phyloP scores from a whole-genome alignment of 1,140 invertebrate genomes.

The Conus ventricosus region DNA sequence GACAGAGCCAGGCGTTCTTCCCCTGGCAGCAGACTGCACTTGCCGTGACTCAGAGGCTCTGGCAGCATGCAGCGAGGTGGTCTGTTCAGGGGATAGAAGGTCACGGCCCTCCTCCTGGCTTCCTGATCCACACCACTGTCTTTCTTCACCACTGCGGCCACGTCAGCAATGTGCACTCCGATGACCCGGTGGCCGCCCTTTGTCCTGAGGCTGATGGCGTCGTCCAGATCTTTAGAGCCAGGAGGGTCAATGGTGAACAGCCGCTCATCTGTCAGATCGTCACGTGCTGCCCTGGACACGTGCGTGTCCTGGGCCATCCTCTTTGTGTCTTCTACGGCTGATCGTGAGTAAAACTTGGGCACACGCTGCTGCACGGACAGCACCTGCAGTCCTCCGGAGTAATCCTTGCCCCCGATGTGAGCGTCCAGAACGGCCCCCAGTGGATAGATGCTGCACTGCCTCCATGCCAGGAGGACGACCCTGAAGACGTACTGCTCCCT shows the following conservation, averaged over 20 bases:
- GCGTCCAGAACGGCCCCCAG: conserved; percentile 50
- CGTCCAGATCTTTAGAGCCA: conserved; percentile 98
- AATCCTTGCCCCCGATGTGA: conserved; percentile 37
- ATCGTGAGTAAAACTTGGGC: conserved; percentile 29
- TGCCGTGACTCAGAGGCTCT: conserved; percentile 66
- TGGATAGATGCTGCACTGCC: conserved; percentile 45
- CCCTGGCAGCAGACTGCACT: conserved; percentile 72
- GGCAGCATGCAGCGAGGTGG: conserved; percentile 73
- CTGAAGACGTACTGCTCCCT: conserved; percentile 48
- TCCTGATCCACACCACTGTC: conserved; percentile 64
- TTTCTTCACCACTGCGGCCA: conserved; percentile 62
- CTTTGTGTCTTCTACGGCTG: conserved; percentile 14
- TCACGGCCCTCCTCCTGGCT: conserved; percentile 63
- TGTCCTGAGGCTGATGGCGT: conserved; percentile 86
- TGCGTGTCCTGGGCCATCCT: background rate
- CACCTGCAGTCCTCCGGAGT: conserved; percentile 45
- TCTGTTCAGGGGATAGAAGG: conserved; percentile 66
- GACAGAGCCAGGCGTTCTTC: conserved; percentile 62
- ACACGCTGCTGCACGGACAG: conserved; percentile 49
- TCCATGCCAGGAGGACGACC: conserved; percentile 50
- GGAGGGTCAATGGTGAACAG: conserved; percentile 98
- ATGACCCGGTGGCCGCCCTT: conserved; percentile 46
- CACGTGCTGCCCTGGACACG: conserved; percentile 68
- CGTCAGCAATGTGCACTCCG: conserved; percentile 73
- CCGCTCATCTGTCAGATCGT: conserved; percentile 81